These are phyloP conservation scores for Stegostoma tigrinum DNA, from an alignment of 2,113 vertebrate genomes.

Conservation along the genomic window DNA sequence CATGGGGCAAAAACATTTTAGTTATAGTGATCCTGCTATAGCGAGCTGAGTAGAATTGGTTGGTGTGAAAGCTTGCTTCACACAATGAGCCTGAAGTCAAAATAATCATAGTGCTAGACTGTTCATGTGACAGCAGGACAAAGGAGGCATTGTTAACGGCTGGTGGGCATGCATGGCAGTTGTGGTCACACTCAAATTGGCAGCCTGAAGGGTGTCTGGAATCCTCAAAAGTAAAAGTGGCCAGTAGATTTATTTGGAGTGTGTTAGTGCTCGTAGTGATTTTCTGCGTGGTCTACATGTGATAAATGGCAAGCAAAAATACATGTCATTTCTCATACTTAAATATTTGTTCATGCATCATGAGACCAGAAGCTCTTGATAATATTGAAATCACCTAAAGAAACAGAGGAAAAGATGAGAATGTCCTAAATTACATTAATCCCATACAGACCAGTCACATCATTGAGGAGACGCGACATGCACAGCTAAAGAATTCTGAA, in stretches of 20 bases:
- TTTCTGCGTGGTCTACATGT: background rate
- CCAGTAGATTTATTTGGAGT: background rate
- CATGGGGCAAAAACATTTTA: constrained; percentile 43
- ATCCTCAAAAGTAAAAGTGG: background rate
- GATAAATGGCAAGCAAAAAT: background rate
- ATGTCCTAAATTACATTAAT: background rate
- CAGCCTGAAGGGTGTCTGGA: constrained; percentile 47
- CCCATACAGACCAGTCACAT: background rate
- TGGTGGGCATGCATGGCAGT: constrained; percentile 51
- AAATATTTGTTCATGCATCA: background rate
- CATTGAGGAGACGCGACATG: background rate
- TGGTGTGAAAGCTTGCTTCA: constrained; percentile 55
- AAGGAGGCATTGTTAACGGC: constrained; percentile 58
- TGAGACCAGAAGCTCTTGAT: background rate
- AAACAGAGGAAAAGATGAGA: background rate
- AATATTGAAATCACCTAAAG: background rate
- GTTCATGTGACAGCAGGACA: constrained; percentile 66
- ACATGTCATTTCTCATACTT: background rate
- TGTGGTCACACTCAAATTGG: constrained; percentile 47
- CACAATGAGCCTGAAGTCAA: constrained; percentile 53
- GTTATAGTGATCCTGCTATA: constrained; percentile 45
- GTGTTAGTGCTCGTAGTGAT: background rate
- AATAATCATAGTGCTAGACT: constrained; percentile 58
- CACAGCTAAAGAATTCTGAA: background rate
- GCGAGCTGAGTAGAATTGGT: constrained; percentile 46